phyloP scores from a whole-genome alignment of 1,140 invertebrate species.

The Euwallacea similis region DNA sequence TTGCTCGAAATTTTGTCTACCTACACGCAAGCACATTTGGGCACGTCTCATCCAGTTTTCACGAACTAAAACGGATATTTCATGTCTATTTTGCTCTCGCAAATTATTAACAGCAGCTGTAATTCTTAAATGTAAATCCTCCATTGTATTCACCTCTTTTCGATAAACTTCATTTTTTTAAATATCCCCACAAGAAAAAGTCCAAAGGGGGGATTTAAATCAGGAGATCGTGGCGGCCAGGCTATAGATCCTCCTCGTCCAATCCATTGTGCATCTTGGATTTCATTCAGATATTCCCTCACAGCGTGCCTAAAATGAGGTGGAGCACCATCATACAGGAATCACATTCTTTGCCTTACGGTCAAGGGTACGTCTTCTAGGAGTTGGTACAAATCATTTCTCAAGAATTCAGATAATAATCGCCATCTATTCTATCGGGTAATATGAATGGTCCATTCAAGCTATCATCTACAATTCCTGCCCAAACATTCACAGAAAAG shows the following conservation, averaged over 20 bases:
- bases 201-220: slow-evolving; percentile 1
- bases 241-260: slow-evolving; percentile 3
- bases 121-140: slow-evolving; percentile 3
- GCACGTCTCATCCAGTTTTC: too few relatives aligned
- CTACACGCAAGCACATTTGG: too few relatives aligned
- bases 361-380: slow-evolving; percentile 1
- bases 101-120: slow-evolving; percentile 1
- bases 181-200: slow-evolving; percentile 3
- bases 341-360: too few relatives aligned
- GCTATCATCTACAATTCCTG: background rate
- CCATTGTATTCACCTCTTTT: background rate
- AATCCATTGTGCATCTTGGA: background rate
- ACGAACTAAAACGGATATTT: too few relatives aligned
- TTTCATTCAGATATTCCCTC: slow-evolving; percentile 1
- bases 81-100: slow-evolving; percentile 1
- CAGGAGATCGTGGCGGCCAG: slow-evolving; percentile 6
- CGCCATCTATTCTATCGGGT: background rate
- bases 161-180: too few relatives aligned
- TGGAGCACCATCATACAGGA: background rate
- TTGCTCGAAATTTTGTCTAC: too few relatives aligned
- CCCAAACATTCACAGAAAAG: background rate
- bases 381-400: background rate
- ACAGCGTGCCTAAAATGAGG: slow-evolving; percentile 13
- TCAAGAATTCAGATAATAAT: background rate
- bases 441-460: background rate